phyloP scores from a whole-genome alignment of 2,888 invertebrate genomes.

The Cephus pygmeus region DNA sequence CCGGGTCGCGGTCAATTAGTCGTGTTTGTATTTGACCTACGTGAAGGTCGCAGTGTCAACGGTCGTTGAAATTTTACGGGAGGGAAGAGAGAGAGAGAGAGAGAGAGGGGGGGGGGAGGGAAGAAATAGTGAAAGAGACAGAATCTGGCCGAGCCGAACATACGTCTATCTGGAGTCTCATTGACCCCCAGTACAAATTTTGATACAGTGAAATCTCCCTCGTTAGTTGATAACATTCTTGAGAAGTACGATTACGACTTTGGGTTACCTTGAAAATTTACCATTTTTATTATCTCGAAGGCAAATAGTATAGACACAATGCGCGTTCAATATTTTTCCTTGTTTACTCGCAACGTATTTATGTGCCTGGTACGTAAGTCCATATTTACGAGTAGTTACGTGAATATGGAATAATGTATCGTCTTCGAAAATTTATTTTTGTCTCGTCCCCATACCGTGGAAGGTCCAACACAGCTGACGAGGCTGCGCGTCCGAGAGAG shows the following conservation, averaged over 20 bases:
- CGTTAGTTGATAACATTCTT: background rate
- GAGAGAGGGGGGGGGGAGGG: no score
- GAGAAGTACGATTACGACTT: background rate
- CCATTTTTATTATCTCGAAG: background rate
- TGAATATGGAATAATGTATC: background rate
- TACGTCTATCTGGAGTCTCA: background rate
- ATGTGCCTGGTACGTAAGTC: background rate
- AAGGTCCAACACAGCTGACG: background rate
- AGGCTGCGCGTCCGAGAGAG: background rate
- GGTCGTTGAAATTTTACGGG: background rate
- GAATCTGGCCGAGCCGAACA: background rate
- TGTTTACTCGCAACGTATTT: background rate
- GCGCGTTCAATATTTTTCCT: background rate
- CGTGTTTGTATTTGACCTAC: background rate
- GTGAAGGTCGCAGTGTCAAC: background rate
- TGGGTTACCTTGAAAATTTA: background rate
- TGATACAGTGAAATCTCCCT: background rate
- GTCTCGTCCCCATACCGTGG: background rate
- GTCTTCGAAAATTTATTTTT: background rate
- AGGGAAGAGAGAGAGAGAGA: background rate
- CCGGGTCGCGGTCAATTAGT: background rate
- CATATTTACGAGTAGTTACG: background rate
- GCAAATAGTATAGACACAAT: background rate
- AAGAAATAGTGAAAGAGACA: background rate
- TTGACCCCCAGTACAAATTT: background rate